Evolutionary conservation across 2,888 invertebrate genomes (phyloP), one percentile per base, ranked within the genome.

Genomic region (Aleiodes alternator): DNA sequence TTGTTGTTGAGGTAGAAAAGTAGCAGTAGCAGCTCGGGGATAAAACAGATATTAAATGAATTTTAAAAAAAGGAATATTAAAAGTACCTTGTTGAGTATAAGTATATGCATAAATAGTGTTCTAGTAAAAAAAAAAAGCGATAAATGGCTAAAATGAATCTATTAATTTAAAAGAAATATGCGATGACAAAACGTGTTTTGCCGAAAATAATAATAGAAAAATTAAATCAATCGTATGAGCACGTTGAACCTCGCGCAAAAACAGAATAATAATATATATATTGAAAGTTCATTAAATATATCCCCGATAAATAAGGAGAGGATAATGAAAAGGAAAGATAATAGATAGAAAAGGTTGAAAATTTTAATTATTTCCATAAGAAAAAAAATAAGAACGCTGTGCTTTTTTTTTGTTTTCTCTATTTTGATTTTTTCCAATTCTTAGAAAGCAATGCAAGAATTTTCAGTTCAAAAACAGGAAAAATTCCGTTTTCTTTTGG

Each of bases 81-180:
- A 51, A 79, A 87, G 88, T 88, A 88, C 88, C 88, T 89, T 88
- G 87, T 89, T 86, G 87, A 87, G 79, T 86, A 85, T 87, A 88
- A 87, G 85, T 87, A 87, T 86, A 82, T 85, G 80, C 81, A 85
- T 82, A 84, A 84, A 76, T 69, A 76, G 57, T 57, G 48, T 68
- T 68, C 59, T 76, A 73, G 34, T 66, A 70, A 61, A 69, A 8
- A 29, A 59, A 73, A 72, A 55, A 72, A 64, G 75, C 57, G 70
- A 78, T 77, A 73, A 77, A 77, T 79, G 76, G 78, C 77, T 78
- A 75, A 29, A 68, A 23, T 50, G 14, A 76, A 73, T 69, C 5
- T 38, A 38, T 43, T 43, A 43, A 43, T 43, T 43, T 43, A 43
- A 76, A 77, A 73, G 64, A 64, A 69, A 74, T 23, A 43, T 43